Evolutionary conservation across 1,140 invertebrate genomes (phyloP).

Genomic region (Drosophila mauritiana): DNA sequence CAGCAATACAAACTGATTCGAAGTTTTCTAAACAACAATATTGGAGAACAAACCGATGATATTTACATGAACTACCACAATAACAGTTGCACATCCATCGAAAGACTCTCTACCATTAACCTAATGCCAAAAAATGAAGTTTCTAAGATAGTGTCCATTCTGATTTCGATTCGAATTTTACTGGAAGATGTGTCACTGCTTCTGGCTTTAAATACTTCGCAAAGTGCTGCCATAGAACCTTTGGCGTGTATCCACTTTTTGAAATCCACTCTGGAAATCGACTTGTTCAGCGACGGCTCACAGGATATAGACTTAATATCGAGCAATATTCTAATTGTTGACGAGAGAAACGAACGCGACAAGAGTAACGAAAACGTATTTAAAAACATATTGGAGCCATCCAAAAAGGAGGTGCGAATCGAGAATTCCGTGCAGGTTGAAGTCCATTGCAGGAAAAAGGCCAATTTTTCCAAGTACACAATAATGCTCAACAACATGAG

Average conservation of each 20-base stretch:
- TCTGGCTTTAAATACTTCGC: constrained; percentile 85
- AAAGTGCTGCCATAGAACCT: constrained; percentile 81
- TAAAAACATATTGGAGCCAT: constrained; percentile 93
- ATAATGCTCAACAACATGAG: constrained; percentile 98
- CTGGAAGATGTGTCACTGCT: constrained; percentile 94
- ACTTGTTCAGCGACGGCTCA: constrained; percentile 93
- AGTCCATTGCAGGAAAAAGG: constrained; percentile 91
- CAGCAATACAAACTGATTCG: constrained; percentile 95
- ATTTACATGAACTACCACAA: constrained; percentile 82
- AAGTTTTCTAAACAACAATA: constrained; percentile 95
- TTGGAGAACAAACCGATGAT: constrained; percentile 95
- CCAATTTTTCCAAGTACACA: constrained; percentile 92
- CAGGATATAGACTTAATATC: constrained; percentile 97
- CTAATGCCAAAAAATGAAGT: constrained; percentile 46
- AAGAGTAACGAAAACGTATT: constrained; percentile 90
- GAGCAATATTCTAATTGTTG: constrained; percentile 94
- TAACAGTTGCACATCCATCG: constrained; percentile 61
- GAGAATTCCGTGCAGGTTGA: constrained; percentile 92
- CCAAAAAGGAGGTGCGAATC: constrained; percentile 85
- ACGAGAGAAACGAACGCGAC: constrained; percentile 87
- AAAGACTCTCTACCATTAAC: constrained; percentile 61
- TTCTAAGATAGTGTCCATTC: constrained; percentile 87
- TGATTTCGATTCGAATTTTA: constrained; percentile 92
- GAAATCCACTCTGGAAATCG: constrained; percentile 93
- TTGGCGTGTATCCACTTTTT: constrained; percentile 96